A percentile compares a stretch with the other conserved stretches of the same genome.
Evolutionary conservation across 2,797 vertebrate species (phyloP).

Genomic region (Artibeus jamaicensis): DNA sequence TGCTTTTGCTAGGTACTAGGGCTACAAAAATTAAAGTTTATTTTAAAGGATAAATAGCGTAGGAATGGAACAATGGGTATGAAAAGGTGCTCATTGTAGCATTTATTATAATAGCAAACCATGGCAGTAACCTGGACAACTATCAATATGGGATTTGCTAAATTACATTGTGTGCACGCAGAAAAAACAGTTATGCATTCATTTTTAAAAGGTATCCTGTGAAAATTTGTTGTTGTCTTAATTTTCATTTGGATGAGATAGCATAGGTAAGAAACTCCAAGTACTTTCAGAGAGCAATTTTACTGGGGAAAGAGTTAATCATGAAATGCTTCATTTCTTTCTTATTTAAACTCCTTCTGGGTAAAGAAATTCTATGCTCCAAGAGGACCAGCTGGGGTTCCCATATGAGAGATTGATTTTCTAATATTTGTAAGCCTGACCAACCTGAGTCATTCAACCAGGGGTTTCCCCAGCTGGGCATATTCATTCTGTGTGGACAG

Average conservation of each 20-base stretch:
- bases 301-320: neutral
- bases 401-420: constrained; percentile 7
- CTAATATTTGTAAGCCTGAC: neutral
- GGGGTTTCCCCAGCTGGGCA: neutral
- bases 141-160: neutral
- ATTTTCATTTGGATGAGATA: neutral
- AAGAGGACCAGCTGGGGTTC: neutral
- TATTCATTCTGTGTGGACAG: neutral
- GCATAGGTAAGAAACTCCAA: neutral
- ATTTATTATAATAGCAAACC: neutral
- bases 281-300: neutral
- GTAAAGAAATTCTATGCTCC: neutral
- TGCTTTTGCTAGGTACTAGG: neutral
- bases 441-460: constrained; percentile 8
- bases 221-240: neutral
- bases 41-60: neutral
- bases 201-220: neutral
- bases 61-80: neutral
- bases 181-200: neutral
- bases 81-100: neutral
- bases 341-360: neutral
- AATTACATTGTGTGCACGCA: neutral
- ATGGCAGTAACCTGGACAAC: neutral
- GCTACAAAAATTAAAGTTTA: neutral
- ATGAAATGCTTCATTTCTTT: constrained; percentile 17